Evolutionary conservation across 2,113 vertebrate species (phyloP).

Genomic region (Acinonyx jubatus): DNA sequence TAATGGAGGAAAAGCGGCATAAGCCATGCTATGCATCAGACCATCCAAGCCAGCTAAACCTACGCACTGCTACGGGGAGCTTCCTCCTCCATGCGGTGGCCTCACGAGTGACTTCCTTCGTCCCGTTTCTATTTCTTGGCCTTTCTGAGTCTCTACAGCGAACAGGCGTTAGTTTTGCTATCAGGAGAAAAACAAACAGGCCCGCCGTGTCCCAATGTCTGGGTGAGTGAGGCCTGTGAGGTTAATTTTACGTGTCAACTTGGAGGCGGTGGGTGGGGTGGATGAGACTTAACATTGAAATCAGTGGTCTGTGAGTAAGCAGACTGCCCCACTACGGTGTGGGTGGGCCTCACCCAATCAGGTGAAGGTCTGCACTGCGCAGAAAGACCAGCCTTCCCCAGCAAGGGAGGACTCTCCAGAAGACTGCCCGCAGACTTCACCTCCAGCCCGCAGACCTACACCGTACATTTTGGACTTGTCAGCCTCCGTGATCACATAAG

Average conservation of each 20-base stretch:
- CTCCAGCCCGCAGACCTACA: not conserved
- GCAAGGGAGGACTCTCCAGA: not conserved
- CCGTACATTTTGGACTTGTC: not conserved
- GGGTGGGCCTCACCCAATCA: not conserved
- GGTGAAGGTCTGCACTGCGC: fast-evolving
- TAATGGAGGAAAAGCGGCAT: not conserved
- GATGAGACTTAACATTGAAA: not conserved
- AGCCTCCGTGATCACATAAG: not conserved
- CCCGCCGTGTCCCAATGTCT: not conserved
- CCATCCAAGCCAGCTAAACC: too few relatives aligned
- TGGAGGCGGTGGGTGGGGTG: too few relatives aligned
- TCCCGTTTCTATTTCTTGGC: not conserved
- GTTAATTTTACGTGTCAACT: not conserved
- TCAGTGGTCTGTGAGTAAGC: not conserved
- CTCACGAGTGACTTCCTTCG: fast-evolving
- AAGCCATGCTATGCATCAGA: not conserved
- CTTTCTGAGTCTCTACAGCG: not conserved
- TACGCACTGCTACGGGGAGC: fast-evolving
- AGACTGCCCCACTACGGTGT: fast-evolving
- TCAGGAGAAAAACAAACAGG: not conserved
- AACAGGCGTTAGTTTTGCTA: not conserved
- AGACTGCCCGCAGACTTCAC: not conserved
- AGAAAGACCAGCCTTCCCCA: too few relatives aligned
- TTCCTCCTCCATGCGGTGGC: fast-evolving
- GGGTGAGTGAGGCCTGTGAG: not conserved